Conservation (phyloP, 2,113 vertebrate species). For the Osmerus eperlanus region DNA sequence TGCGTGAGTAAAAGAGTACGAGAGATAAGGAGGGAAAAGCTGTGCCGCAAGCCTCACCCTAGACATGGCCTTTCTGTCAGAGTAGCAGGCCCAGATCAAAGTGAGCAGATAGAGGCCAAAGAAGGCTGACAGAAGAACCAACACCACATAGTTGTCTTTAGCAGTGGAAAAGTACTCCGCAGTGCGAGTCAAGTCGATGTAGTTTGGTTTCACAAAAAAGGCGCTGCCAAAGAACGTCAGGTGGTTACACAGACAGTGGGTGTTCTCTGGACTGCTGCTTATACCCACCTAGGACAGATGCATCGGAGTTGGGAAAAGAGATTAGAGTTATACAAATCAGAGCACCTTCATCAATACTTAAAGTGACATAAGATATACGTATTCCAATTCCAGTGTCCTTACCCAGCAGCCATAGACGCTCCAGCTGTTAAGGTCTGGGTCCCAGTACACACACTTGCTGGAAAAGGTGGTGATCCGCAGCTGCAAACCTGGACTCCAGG, state of each 20-base stretch:
- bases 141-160: conserved; percentile 74
- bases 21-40: no score
- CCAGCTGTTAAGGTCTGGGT: conserved; percentile 36
- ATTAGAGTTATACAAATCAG: not conserved
- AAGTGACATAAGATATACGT: not conserved
- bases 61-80: conserved; percentile 68
- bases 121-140: conserved; percentile 71
- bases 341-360: not conserved
- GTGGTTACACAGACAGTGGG: conserved; percentile 81
- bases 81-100: conserved; percentile 73
- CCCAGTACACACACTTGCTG: conserved; percentile 72
- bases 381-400: conserved; percentile 4
- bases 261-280: conserved; percentile 47
- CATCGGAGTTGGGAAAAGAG: not conserved
- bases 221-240: conserved; percentile 77
- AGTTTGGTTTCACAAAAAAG: conserved; percentile 78
- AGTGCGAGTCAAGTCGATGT: conserved; percentile 68
- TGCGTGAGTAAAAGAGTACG: no score
- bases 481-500: conserved; percentile 14
- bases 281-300: conserved; percentile 70
- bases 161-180: conserved; percentile 68
- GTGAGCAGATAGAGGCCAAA: conserved; percentile 71
- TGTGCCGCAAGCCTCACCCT: conserved; percentile 63
- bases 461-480: conserved; percentile 51
- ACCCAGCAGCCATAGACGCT: conserved; percentile 68